Base-by-base conservation (phyloP, 1,140 invertebrate genomes). In the Drosophila simulans region DNA sequence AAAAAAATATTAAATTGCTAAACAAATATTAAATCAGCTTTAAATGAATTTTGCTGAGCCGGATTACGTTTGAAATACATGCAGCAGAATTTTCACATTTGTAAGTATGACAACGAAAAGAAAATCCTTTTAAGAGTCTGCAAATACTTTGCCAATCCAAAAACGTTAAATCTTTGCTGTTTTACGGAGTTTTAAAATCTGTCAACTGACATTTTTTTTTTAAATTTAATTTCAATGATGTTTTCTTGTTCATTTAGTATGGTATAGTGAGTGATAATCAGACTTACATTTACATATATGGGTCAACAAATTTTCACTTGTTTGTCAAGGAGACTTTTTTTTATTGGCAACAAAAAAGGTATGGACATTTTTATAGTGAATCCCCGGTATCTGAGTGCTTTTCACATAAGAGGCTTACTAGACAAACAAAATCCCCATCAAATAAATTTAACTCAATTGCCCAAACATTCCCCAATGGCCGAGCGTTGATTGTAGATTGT, bases 361-460 rank as follows among this genome's bases (percentile, higher is more conserved):
- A 17, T 15, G 20, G 11, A 31, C 2, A 46, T 39, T 45, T 60
- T 42, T 22, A 40, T 20, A 55, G 37, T 22, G 22, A 39, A 7
- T 12, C 62, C 37, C 45, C 13, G 31, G 46, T 37, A 46, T 48
- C 48, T 31, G 39, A 64, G 51, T 53, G 60, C 35, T 75, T 65
- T 48, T 43, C 70, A 37, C 59, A 75, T 75, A 75, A 76, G 71
- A 76, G 71, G 72, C 72, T 76, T 53, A 76, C 35, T 43, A 45
- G 43, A 54, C 71, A 74, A 57, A 76, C 15, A 56, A 74, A 65
- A 48, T 57, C 70, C 70, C 51, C 71, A 64, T 75, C 40, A 75
- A 75, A 75, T 75, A 75, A 75, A 66, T 75, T 58, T 53, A 75
- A 75, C 72, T 58, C 71, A 74, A 73, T 73, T 73, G 70, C 56